phyloP scores from a whole-genome alignment of 1,140 invertebrate genomes.

The Hestina assimilis region DNA sequence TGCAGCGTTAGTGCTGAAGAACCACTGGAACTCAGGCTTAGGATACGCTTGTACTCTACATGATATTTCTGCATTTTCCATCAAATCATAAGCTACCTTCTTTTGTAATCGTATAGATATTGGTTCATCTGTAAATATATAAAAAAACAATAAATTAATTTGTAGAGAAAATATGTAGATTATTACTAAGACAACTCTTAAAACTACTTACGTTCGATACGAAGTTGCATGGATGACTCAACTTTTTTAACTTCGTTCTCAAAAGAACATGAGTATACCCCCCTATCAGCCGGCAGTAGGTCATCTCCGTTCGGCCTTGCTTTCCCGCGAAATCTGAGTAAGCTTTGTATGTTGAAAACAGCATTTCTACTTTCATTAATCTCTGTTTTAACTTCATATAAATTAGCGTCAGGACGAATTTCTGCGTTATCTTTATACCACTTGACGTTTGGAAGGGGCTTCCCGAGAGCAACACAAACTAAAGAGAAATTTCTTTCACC shows the following conservation, averaged over 20 bases:
- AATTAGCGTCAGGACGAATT: conserved; percentile 84
- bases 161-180: neutral
- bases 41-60: conserved; percentile 95
- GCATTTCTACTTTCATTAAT: conserved; percentile 86
- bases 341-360: conserved; percentile 91
- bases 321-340: conserved; percentile 87
- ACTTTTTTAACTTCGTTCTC: conserved; percentile 93
- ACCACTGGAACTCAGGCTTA: conserved; percentile 95
- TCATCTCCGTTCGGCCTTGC: conserved; percentile 86
- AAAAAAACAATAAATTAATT: neutral
- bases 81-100: conserved; percentile 92
- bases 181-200: neutral
- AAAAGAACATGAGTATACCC: conserved; percentile 92
- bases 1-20: conserved; percentile 85
- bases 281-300: conserved; percentile 89
- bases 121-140: conserved; percentile 85
- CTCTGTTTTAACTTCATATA: conserved; percentile 89
- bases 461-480: conserved; percentile 91
- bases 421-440: conserved; percentile 94
- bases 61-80: conserved; percentile 89
- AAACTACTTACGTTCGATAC: conserved; percentile 89
- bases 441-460: conserved; percentile 88
- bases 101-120: conserved; percentile 91
- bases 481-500: conserved; percentile 89
- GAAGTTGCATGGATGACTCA: conserved; percentile 91